phyloP scores from a whole-genome alignment of 2,888 invertebrate genomes.

The Lordiphosa fenestrarum region DNA sequence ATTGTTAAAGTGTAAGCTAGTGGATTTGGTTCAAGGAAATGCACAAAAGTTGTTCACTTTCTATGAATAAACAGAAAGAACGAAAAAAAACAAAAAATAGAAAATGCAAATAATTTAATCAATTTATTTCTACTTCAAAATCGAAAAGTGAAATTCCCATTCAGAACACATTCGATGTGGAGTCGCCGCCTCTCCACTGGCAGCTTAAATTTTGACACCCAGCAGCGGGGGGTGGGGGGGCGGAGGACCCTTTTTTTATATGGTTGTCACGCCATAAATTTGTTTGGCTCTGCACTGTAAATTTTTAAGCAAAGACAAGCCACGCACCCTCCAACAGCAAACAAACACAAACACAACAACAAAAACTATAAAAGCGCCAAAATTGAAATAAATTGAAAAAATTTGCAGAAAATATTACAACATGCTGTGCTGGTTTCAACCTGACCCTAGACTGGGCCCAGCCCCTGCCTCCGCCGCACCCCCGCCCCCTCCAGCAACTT shows the following conservation, averaged over 20 bases:
- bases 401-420: constrained; percentile 54
- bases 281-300: constrained; percentile 57
- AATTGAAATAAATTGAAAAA: constrained; percentile 71
- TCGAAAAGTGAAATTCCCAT: too few species aligned
- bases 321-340: constrained; percentile 34
- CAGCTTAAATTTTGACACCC: too few species aligned
- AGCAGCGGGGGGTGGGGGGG: too few species aligned
- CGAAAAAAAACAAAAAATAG: too few species aligned
- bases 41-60: too few species aligned
- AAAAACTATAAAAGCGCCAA: constrained; percentile 53
- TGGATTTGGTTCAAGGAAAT: too few species aligned
- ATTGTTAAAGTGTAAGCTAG: too few species aligned
- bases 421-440: constrained; percentile 27
- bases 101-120: too few species aligned
- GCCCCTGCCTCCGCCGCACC: neutral
- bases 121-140: too few species aligned
- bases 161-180: too few species aligned
- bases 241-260: constrained; percentile 32
- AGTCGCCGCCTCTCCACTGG: too few species aligned
- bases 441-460: constrained; percentile 17
- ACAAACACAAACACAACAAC: constrained; percentile 9
- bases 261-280: constrained; percentile 63
- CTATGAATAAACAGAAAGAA: too few species aligned
- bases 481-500: neutral
- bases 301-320: constrained; percentile 56